Percentiles rank a stretch among this genome's conserved stretches.
Conservation (phyloP, 1,140 invertebrate species). For the Diploscapter pachys region DNA sequence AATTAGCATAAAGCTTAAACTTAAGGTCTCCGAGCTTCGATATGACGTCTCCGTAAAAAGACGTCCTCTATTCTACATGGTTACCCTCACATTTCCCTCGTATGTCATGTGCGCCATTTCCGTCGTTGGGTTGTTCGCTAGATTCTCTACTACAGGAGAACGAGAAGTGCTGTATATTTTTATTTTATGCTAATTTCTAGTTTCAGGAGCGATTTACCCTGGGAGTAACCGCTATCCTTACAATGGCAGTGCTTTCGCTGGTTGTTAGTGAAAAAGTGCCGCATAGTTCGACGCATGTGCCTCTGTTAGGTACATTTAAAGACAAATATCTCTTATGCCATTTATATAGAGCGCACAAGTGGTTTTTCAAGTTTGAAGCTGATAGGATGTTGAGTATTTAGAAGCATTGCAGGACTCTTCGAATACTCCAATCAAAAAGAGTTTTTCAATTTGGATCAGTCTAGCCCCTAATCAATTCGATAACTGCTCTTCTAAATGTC, state of each 20-base stretch:
- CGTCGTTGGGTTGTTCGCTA: constrained; percentile 49
- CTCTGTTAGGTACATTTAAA: constrained; percentile 42
- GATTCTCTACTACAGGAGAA: constrained; percentile 50
- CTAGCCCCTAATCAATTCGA: too few species aligned
- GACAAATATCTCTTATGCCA: too few species aligned
- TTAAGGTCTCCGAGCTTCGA: constrained; percentile 44
- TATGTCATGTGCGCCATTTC: constrained; percentile 51
- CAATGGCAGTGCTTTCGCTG: constrained; percentile 49
- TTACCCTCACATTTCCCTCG: constrained; percentile 47
- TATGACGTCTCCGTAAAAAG: constrained; percentile 48
- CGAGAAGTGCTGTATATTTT: constrained; percentile 34
- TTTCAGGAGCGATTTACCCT: constrained; percentile 50
- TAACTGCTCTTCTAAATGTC: too few species aligned
- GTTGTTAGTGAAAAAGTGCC: constrained; percentile 53
- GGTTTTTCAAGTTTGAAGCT: too few species aligned
- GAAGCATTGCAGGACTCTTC: too few species aligned
- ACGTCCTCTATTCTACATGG: constrained; percentile 51
- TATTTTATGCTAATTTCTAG: constrained; percentile 11
- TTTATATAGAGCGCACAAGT: too few species aligned
- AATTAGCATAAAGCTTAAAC: background rate
- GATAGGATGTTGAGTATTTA: too few species aligned
- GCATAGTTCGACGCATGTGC: constrained; percentile 48
- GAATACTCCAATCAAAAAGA: too few species aligned
- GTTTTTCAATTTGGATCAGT: too few species aligned
- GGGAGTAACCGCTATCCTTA: constrained; percentile 48